A percentile compares a stretch with the other conserved stretches of the same genome.
Evolutionary conservation across 2,888 invertebrate genomes (phyloP).

Genomic region (Microchrysa polita): DNA sequence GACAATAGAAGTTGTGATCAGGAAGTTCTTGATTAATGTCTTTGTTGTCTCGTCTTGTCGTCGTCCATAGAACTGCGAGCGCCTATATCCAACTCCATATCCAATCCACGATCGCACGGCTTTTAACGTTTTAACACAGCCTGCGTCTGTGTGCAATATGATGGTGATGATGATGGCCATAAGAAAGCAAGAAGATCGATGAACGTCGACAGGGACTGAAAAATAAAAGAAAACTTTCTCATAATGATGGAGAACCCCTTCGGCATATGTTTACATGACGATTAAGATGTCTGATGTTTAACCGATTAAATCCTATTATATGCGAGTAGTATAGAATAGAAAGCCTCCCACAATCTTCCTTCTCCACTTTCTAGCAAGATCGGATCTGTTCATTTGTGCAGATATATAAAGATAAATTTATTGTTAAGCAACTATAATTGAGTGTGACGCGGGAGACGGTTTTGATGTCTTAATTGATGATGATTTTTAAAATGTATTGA

Average conservation of each 20-base stretch:
- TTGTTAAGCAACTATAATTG: slow-evolving; percentile 30
- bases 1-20: slow-evolving; percentile 41
- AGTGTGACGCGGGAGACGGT: slow-evolving; percentile 33
- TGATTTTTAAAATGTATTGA: background rate
- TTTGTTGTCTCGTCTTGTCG: slow-evolving; percentile 15
- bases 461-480: slow-evolving; percentile 39
- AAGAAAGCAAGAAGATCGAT: background rate
- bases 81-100: too few relatives aligned
- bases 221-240: background rate
- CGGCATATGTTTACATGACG: slow-evolving; percentile 32
- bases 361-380: background rate
- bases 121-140: too few relatives aligned
- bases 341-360: background rate
- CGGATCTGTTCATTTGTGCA: slow-evolving; percentile 2
- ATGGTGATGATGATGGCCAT: too few relatives aligned
- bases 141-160: too few relatives aligned
- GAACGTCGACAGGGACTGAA: background rate
- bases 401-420: slow-evolving; percentile 41
- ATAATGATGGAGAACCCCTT: background rate
- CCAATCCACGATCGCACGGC: too few relatives aligned
- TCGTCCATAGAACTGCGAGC: too few relatives aligned
- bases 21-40: slow-evolving; percentile 42
- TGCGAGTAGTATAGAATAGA: too few relatives aligned
- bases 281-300: slow-evolving; percentile 32
- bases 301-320: too few relatives aligned